Evolutionary conservation across 2,888 invertebrate species (phyloP).

Genomic region (Dichetophora obliterata): DNA sequence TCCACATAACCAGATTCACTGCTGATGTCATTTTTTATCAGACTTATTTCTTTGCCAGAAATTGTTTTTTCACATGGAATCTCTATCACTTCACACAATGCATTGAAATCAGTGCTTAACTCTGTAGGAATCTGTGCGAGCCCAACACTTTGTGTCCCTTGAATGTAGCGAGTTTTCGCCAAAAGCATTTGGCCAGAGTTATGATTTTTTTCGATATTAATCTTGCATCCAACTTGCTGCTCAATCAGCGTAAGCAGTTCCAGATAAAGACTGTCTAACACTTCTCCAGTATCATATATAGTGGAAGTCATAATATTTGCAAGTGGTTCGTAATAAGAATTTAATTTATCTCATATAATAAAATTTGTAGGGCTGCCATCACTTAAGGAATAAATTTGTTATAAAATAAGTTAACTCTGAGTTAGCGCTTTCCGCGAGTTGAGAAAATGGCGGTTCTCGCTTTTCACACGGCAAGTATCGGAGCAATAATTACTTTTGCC

Average conservation of each 20-base stretch:
- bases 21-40: conserved; percentile 66
- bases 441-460: no score
- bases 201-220: conserved; percentile 78
- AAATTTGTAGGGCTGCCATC: no score
- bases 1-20: conserved; percentile 70
- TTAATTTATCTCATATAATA: neutral
- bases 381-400: no score
- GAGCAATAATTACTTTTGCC: no score
- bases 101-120: conserved; percentile 71
- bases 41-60: conserved; percentile 56
- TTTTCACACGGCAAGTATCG: no score
- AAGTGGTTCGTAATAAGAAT: no score
- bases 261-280: conserved; percentile 79
- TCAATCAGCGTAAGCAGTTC: conserved; percentile 81
- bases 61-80: conserved; percentile 64
- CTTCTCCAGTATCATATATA: conserved; percentile 61
- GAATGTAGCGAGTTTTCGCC: conserved; percentile 84
- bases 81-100: conserved; percentile 68
- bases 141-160: conserved; percentile 82
- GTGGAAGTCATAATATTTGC: conserved; percentile 40
- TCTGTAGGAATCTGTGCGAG: conserved; percentile 77
- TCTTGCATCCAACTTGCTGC: conserved; percentile 77
- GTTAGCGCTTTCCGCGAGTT: no score
- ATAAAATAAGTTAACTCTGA: no score
- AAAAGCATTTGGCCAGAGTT: conserved; percentile 70